Evolutionary conservation across 23 tunicate species (phyloP).

Genomic region (Halocynthia roretzi): DNA sequence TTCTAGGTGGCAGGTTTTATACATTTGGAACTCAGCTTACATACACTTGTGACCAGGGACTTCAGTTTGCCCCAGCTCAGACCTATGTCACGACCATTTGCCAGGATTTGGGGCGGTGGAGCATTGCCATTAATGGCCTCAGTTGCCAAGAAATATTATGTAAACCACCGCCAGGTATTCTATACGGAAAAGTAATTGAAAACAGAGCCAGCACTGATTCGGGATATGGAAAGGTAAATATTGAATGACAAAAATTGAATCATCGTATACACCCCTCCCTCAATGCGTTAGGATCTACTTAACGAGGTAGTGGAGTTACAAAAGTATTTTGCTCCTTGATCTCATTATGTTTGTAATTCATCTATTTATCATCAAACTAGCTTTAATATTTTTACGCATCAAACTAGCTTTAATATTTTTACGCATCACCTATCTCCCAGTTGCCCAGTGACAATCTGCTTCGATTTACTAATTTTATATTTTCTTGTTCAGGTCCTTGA

Average conservation of each 20-base stretch:
- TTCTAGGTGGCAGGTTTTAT: constrained; percentile 19
- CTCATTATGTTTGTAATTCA: too few species aligned
- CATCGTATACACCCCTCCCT: neutral
- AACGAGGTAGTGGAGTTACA: too few species aligned
- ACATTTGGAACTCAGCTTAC: constrained; percentile 28
- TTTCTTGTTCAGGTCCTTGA: neutral
- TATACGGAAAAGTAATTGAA: constrained; percentile 25
- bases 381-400: too few species aligned
- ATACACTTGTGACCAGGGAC: constrained; percentile 20
- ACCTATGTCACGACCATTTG: constrained; percentile 20
- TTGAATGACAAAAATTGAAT: neutral
- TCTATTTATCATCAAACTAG: too few species aligned
- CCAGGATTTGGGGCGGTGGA: constrained; percentile 37
- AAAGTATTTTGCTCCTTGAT: too few species aligned
- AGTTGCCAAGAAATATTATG: constrained; percentile 38
- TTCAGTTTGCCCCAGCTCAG: constrained; percentile 28
- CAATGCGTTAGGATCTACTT: too few species aligned
- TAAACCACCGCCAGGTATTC: constrained; percentile 21
- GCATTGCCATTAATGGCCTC: constrained; percentile 10
- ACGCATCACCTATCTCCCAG: too few species aligned
- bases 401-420: too few species aligned
- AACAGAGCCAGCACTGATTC: constrained; percentile 21
- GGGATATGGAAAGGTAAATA: constrained; percentile 15
- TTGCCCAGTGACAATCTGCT: too few species aligned
- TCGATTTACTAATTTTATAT: too few species aligned